Percentiles rank a stretch among this genome's conserved stretches.
These are phyloP conservation scores for Pluvianellus socialis DNA, from an alignment of 2,113 vertebrate genomes.

Conservation along the genomic window DNA sequence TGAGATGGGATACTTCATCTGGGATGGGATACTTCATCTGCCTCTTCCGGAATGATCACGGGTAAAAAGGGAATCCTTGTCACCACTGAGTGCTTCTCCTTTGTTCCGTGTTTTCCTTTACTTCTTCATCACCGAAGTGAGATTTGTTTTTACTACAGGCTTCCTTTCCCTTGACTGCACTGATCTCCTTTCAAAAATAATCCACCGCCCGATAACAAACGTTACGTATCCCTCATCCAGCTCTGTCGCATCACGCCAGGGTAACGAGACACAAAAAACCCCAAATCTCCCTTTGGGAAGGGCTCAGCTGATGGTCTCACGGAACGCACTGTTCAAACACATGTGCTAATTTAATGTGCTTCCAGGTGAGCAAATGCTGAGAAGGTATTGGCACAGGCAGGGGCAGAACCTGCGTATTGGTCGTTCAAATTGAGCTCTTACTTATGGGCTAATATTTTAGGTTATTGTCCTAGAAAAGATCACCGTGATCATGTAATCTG, in stretches of 20 bases:
- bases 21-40: background rate
- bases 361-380: background rate
- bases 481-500: background rate
- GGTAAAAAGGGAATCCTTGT: background rate
- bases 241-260: background rate
- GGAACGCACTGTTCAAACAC: fast-evolving
- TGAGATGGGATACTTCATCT: background rate
- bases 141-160: background rate
- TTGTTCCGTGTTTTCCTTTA: background rate
- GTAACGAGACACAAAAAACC: background rate
- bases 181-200: conserved; percentile 12
- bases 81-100: background rate
- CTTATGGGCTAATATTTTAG: background rate
- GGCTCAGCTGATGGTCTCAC: background rate
- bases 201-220: background rate
- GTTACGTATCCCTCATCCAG: background rate
- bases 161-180: conserved; percentile 5
- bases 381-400: background rate
- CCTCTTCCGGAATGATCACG: background rate
- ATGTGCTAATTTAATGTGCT: background rate
- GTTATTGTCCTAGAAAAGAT: background rate
- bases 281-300: background rate
- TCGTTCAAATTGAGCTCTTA: background rate
- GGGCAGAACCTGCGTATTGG: background rate
- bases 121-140: background rate